Evolutionary conservation across 1,140 invertebrate species (phyloP).

Genomic region (Ips typographus): DNA sequence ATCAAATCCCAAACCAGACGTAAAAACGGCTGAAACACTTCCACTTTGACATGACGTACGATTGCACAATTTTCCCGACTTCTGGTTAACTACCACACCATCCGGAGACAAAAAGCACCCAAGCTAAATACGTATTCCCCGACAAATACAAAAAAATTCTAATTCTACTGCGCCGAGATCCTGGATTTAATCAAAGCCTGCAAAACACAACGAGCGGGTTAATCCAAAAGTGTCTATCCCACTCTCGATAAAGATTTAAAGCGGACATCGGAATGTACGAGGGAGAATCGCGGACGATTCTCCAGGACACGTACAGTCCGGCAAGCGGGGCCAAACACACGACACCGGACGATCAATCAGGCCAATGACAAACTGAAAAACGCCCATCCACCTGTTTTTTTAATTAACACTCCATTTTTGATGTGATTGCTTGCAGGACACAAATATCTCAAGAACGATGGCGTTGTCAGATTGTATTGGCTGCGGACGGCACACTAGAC

Average conservation of each 20-base stretch:
- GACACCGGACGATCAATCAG: conserved; percentile 39
- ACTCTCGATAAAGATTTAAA: conserved; percentile 9
- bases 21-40: too few species aligned
- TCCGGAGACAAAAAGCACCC: too few species aligned
- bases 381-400: background rate
- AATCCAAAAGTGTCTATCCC: conserved; percentile 2
- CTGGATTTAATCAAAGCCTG: conserved; percentile 21
- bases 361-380: conserved; percentile 11
- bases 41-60: too few species aligned
- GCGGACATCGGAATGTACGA: conserved; percentile 21
- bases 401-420: background rate
- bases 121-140: too few species aligned
- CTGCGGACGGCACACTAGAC: too few species aligned
- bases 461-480: too few species aligned
- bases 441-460: too few species aligned
- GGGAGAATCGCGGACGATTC: conserved; percentile 7
- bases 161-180: conserved; percentile 18
- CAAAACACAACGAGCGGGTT: conserved; percentile 23
- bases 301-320: conserved; percentile 12
- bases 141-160: conserved; percentile 18
- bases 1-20: too few species aligned
- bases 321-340: conserved; percentile 42
- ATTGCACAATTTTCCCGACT: too few species aligned
- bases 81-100: too few species aligned
- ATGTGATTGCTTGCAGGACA: too few species aligned